Evolutionary conservation across 2,797 vertebrate species (phyloP).

Genomic region (Anabacerthia variegaticeps): DNA sequence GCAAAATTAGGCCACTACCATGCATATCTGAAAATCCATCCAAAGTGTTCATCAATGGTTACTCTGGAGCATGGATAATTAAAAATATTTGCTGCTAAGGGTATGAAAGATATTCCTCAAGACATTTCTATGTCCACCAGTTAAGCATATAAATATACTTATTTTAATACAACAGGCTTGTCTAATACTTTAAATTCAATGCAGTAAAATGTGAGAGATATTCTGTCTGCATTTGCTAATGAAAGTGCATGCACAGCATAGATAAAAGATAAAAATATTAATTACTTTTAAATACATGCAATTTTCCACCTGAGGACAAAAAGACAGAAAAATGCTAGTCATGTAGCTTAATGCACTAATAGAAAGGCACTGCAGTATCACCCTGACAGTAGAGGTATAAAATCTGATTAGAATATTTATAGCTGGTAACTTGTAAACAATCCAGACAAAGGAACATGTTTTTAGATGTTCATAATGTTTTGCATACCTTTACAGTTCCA

Average conservation of each 20-base stretch:
- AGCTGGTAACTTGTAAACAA: slow-evolving; percentile 11
- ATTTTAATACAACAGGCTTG: not conserved
- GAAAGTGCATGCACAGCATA: not conserved
- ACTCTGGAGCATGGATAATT: not conserved
- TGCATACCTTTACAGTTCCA: not conserved
- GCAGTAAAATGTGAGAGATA: not conserved
- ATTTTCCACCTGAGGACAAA: slow-evolving; percentile 7
- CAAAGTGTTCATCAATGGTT: not conserved
- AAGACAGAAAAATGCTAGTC: slow-evolving; percentile 25
- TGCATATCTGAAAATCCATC: not conserved
- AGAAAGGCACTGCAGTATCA: not conserved
- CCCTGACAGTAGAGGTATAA: slow-evolving; percentile 15
- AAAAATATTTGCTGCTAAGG: not conserved
- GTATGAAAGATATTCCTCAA: not conserved
- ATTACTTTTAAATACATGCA: slow-evolving; percentile 37
- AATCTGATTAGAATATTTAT: slow-evolving; percentile 56
- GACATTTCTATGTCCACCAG: not conserved
- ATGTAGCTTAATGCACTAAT: slow-evolving; percentile 42
- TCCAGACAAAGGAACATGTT: not conserved
- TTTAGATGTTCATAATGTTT: not conserved
- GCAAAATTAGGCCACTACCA: not conserved
- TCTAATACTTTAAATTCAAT: not conserved
- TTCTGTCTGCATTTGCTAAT: not conserved
- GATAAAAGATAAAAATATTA: slow-evolving; percentile 47
- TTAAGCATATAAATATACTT: not conserved